phyloP scores from a whole-genome alignment of 2,797 vertebrate species.

The Mastacembelus armatus region DNA sequence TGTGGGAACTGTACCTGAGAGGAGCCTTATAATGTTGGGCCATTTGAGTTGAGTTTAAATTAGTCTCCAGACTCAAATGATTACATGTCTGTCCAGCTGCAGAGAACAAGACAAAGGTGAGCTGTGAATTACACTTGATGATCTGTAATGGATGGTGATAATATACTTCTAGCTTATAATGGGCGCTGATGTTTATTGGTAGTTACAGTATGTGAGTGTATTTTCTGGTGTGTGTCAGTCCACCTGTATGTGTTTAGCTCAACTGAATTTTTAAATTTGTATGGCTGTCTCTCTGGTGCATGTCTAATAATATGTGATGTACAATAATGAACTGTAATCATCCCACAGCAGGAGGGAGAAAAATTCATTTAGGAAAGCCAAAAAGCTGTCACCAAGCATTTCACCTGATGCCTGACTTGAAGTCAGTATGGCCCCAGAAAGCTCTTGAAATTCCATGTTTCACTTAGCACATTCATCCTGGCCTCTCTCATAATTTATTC shows the following conservation, averaged over 20 bases:
- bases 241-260: neutral
- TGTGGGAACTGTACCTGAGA: conserved; percentile 9
- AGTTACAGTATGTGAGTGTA: neutral
- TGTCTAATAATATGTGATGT: conserved; percentile 46
- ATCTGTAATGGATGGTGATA: conserved; percentile 30
- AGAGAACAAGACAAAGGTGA: conserved; percentile 16
- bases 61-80: conserved; percentile 44
- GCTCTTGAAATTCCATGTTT: conserved; percentile 46
- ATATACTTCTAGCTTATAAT: conserved; percentile 10
- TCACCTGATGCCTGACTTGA: conserved; percentile 35
- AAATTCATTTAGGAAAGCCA: conserved; percentile 47
- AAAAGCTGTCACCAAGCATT: conserved; percentile 50
- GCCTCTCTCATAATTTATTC: conserved; percentile 43
- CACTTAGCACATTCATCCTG: conserved; percentile 15
- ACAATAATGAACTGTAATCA: conserved; percentile 58
- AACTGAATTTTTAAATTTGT: conserved; percentile 23
- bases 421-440: conserved; percentile 39
- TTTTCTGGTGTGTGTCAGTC: neutral
- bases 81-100: conserved; percentile 19
- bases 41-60: conserved; percentile 42
- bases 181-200: conserved; percentile 3
- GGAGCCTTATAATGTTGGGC: conserved; percentile 24
- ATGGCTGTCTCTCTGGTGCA: conserved; percentile 20
- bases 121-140: conserved; percentile 32
- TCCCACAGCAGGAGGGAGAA: conserved; percentile 45